These are phyloP conservation scores for Anguilla marmorata DNA, from an alignment of 2,797 vertebrate genomes.

Conservation along the genomic window DNA sequence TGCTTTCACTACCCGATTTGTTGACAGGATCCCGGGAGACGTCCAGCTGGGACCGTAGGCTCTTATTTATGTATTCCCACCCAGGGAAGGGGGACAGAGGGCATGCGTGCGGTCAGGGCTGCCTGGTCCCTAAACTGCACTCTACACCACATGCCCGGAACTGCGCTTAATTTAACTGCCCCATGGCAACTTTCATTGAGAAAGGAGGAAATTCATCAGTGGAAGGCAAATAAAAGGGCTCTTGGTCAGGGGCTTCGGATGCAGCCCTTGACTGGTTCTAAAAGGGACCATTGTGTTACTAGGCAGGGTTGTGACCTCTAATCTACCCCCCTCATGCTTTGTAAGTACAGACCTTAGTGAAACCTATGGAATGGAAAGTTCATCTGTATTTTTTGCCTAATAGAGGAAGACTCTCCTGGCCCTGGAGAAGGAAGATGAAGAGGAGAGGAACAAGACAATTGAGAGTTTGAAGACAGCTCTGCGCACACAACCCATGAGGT, in stretches of 20 bases:
- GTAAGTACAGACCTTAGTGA: background rate
- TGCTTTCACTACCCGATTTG: background rate
- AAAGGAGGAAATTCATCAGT: constrained; percentile 24
- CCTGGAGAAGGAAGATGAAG: constrained; percentile 94
- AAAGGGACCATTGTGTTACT: background rate
- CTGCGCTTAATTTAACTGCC: background rate
- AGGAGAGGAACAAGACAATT: constrained; percentile 98
- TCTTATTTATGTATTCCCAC: constrained; percentile 9
- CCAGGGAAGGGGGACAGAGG: background rate
- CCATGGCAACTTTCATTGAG: background rate
- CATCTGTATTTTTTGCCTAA: background rate
- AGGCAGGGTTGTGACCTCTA: constrained; percentile 1
- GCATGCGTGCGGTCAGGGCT: background rate
- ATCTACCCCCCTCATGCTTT: background rate
- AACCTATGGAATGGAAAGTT: background rate
- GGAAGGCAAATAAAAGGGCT: constrained; percentile 2
- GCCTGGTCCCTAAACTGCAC: background rate
- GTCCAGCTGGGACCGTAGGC: background rate
- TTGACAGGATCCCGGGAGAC: constrained; percentile 17
- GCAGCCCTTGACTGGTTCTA: background rate
- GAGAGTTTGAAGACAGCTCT: constrained; percentile 97
- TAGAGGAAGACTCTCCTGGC: constrained; percentile 94
- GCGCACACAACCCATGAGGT: constrained; percentile 98
- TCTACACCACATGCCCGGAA: background rate
- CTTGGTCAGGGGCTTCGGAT: background rate